A percentile compares a stretch with the other conserved stretches of the same genome.
phyloP scores from a whole-genome alignment of 2,797 vertebrate species.

The Urocyon cinereoargenteus region DNA sequence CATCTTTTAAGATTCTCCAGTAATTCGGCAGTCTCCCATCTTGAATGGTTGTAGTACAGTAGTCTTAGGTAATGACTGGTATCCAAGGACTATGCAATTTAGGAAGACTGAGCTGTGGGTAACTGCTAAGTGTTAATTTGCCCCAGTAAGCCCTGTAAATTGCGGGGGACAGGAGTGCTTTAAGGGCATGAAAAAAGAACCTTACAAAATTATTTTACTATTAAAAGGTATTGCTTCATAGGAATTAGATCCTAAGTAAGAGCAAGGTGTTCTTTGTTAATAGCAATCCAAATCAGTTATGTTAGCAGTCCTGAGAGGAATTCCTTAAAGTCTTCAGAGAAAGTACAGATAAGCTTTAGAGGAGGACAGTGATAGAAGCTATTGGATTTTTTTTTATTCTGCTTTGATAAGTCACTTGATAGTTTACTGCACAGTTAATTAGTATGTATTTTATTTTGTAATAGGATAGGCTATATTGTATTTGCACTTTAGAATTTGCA shows the following conservation, averaged over 20 bases:
- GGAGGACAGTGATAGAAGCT: constrained; percentile 15
- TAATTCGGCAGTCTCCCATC: constrained; percentile 13
- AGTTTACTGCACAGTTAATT: constrained; percentile 32
- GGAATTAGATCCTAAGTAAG: constrained; percentile 33
- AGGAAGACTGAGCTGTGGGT: not conserved
- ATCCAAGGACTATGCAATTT: not conserved
- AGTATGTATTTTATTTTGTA: constrained; percentile 63
- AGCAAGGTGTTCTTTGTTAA: constrained; percentile 24
- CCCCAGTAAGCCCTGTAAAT: not conserved
- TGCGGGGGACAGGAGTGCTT: not conserved
- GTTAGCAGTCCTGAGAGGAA: not conserved
- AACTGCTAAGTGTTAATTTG: constrained; percentile 9
- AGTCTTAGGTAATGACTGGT: not conserved
- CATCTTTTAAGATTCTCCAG: constrained; percentile 31
- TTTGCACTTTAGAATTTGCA: constrained; percentile 58
- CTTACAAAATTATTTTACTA: not conserved
- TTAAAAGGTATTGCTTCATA: not conserved
- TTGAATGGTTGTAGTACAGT: not conserved
- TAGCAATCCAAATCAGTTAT: not conserved
- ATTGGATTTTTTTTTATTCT: not conserved
- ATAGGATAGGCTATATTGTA: constrained; percentile 44
- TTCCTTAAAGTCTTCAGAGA: constrained; percentile 10
- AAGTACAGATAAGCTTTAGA: not conserved
- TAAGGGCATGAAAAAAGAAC: not conserved
- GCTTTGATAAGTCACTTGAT: constrained; percentile 43